Evolutionary conservation across 2,888 invertebrate species (phyloP), one percentile per base, ranked within the genome.

Genomic region (Diarsia rubi): DNA sequence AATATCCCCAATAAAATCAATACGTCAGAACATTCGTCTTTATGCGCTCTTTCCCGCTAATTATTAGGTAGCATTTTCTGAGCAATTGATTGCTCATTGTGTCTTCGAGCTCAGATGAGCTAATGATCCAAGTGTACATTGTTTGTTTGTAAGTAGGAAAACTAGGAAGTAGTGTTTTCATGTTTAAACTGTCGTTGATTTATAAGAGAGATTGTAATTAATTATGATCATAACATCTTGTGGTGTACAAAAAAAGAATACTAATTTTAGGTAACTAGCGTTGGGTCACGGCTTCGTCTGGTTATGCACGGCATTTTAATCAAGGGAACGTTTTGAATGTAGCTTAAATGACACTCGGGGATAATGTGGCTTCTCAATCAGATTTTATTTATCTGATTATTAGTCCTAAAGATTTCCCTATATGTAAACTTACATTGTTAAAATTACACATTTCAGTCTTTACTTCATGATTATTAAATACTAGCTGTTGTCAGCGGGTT

Each of bases 81-180:
- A 89, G 89, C 92, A 90, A 93, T 93, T 92, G 93, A 91, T 91
- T 90, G 81, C 89, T 91, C 90, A 90, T 93, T 92, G 93, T 91
- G 83, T 90, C 83, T 81, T 84, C 79, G 78, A 65, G 81, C 82
- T 62, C 8, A 83, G 88, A 85, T 84, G 83, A 75, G 79, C 82
- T 89, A 87, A 89, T 87, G 81, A 87, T 78, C 70, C 42, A n/a
- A 49, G 42, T 68, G 42, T 57, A 63, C 75, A 64, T 67, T 78
- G 64, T 65, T 42, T 73, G 24, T 67, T 63, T 63, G 60, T 65
- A 21, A 45, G 62, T 19, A 63, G 60, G 66, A 62, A 82, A 52
- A 57, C 65, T 24, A 81, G 67, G 75, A 75, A 82, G 68, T 45
- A 6, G 4, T 44, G 24, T n/a, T 45, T 49, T n/a, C 27, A 19